Base-by-base conservation (phyloP, 2,888 invertebrate species). In the Chesias legatella region DNA sequence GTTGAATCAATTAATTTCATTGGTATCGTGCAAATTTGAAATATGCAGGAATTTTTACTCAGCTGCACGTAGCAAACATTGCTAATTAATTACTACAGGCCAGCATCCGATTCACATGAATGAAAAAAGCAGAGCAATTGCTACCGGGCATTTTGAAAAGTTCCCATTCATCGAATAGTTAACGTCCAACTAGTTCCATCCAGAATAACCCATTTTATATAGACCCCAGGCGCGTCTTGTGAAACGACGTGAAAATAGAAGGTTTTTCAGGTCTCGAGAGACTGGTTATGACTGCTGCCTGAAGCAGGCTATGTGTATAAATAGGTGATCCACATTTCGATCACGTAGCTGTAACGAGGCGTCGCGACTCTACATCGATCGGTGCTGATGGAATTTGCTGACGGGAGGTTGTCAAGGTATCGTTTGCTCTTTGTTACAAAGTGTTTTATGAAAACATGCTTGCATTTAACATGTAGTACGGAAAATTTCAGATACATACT, bases 261-360 rank as follows among this genome's bases (percentile, higher is more conserved):
- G 37, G 54, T 53, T 58, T 50, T 53, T 29, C 48, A 41, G 73
- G 48, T 71, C 75, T 55, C 33, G 22, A 46, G 52, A 39, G 33
- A 31, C 37, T 73, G 74, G 79, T 66, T 69, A 64, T 58, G 57
- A 58, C 36, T 55, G 62, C 64, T 66, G 65, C 63, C 63, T 66
- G 73, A 60, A 75, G 73, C 73, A 73, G 73, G 79, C 13, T 17
- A 76, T 82, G 79, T 79, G 52, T 77, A 79, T 84, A 85, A 85
- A 83, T 79, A 83, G 82, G 82, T 77, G 75, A 81, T 86, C 69
- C 67, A 69, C 68, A 85, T 81, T 80, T 79, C 76, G 80, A 81
- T 82, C 85, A 86, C 85, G 85, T 84, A 73, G 67, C 13, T 17
- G 13, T 81, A 84, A 85, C 84, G 85, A 85, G 80, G 58, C 79